A percentile compares a stretch with the other conserved stretches of the same genome.
Evolutionary conservation across 2,888 invertebrate species (phyloP).

Genomic region (Bombylius discolor): DNA sequence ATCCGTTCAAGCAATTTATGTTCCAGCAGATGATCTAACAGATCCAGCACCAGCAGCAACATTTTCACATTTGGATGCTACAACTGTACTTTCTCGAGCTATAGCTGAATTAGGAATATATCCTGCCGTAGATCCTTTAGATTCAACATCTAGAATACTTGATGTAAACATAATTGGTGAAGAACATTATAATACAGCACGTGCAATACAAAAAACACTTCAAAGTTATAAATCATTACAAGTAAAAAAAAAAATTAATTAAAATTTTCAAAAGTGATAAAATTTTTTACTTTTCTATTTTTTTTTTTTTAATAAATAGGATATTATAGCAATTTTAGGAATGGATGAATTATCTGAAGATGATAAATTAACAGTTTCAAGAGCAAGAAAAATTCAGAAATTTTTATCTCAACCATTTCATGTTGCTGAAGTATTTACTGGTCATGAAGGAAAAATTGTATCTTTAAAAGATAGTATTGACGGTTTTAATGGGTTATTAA

Average conservation of each 20-base stretch:
- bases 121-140: slow-evolving; percentile 88
- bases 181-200: slow-evolving; percentile 79
- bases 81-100: slow-evolving; percentile 83
- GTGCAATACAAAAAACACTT: slow-evolving; percentile 83
- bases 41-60: slow-evolving; percentile 93
- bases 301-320: slow-evolving; percentile 32
- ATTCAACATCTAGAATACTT: slow-evolving; percentile 89
- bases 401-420: slow-evolving; percentile 90
- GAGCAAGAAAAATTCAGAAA: slow-evolving; percentile 87
- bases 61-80: slow-evolving; percentile 92
- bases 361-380: slow-evolving; percentile 84
- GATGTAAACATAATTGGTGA: slow-evolving; percentile 81
- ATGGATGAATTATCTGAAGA: slow-evolving; percentile 92
- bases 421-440: slow-evolving; percentile 90
- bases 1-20: slow-evolving; percentile 89
- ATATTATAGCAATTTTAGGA: slow-evolving; percentile 91
- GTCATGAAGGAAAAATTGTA: slow-evolving; percentile 80
- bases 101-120: slow-evolving; percentile 88
- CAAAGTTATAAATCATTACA: slow-evolving; percentile 66
- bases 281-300: neutral
- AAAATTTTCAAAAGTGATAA: too few relatives aligned
- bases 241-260: slow-evolving; percentile 25
- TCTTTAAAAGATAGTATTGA: slow-evolving; percentile 76
- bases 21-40: slow-evolving; percentile 91
- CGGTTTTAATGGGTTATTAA: slow-evolving; percentile 74